These are phyloP conservation scores for Choloepus didactylus DNA, from an alignment of 2,797 vertebrate genomes.

Conservation along the genomic window DNA sequence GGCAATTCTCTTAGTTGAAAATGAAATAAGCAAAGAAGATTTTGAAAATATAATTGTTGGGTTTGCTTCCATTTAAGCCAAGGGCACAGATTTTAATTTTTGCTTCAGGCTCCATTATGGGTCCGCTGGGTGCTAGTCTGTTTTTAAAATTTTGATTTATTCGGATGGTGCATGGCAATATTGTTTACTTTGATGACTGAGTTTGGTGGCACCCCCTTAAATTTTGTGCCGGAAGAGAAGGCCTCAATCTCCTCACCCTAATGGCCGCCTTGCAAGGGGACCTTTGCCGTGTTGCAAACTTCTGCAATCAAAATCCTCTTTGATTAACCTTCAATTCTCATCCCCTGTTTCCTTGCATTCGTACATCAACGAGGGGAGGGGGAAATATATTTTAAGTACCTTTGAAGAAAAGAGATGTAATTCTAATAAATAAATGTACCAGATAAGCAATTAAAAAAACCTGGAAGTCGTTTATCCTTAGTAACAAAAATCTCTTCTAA, in stretches of 20 bases:
- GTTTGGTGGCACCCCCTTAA: not conserved
- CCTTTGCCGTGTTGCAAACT: not conserved
- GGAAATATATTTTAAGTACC: slow-evolving; percentile 12
- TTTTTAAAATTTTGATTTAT: not conserved
- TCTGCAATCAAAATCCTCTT: not conserved
- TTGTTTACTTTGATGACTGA: not conserved
- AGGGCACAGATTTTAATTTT: not conserved
- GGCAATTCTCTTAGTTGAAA: not conserved
- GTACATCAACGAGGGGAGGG: slow-evolving; percentile 21
- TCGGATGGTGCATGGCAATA: not conserved
- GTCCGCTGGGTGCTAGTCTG: not conserved
- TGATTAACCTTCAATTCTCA: not conserved
- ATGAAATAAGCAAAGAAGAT: not conserved
- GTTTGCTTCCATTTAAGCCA: not conserved
- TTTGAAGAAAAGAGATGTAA: slow-evolving; percentile 62
- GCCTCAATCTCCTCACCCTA: not conserved
- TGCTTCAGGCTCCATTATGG: not conserved
- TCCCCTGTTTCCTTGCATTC: not conserved
- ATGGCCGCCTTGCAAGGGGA: not conserved
- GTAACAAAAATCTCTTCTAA: slow-evolving; percentile 77
- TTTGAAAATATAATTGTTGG: not conserved
- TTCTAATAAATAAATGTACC: slow-evolving; percentile 62
- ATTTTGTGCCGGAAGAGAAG: not conserved
- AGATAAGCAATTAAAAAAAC: slow-evolving; percentile 40
- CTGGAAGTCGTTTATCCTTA: slow-evolving; percentile 70